These are phyloP conservation scores for Oryzias dopingdopingensis DNA, from an alignment of 2,797 vertebrate species.

Conservation along the genomic window DNA sequence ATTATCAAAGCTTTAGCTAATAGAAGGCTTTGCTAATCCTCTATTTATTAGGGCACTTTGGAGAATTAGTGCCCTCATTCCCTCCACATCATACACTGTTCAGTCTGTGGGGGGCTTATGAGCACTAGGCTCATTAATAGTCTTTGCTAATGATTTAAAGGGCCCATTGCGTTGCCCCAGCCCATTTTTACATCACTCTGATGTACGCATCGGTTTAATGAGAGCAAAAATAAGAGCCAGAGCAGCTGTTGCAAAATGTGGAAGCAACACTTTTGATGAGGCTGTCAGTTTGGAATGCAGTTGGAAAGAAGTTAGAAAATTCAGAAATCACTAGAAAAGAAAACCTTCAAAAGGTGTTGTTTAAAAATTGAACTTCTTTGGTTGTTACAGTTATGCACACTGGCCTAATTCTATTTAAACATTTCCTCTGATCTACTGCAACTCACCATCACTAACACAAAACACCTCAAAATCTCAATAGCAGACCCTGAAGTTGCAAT, in stretches of 20 bases:
- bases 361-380: too few species aligned
- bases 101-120: conserved; percentile 55
- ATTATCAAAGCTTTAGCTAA: conserved; percentile 69
- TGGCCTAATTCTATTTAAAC: too few species aligned
- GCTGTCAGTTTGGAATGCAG: conserved; percentile 7
- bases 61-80: conserved; percentile 75
- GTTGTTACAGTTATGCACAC: too few species aligned
- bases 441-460: too few species aligned
- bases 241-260: conserved; percentile 19
- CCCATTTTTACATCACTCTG: conserved; percentile 43
- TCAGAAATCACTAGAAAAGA: too few species aligned
- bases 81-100: conserved; percentile 57
- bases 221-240: conserved; percentile 8
- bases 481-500: too few species aligned
- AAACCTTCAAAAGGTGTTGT: too few species aligned
- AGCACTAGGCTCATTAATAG: conserved; percentile 58
- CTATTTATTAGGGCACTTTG: conserved; percentile 73
- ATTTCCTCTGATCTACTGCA: too few species aligned
- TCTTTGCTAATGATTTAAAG: conserved; percentile 62
- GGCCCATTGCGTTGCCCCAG: conserved; percentile 40
- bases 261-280: conserved; percentile 5
- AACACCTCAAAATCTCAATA: too few species aligned
- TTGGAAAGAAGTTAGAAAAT: conserved; percentile 3
- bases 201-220: conserved; percentile 37
- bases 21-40: conserved; percentile 72